phyloP scores from a whole-genome alignment of 2,113 vertebrate genomes.

The Melanerpes aurifrons region DNA sequence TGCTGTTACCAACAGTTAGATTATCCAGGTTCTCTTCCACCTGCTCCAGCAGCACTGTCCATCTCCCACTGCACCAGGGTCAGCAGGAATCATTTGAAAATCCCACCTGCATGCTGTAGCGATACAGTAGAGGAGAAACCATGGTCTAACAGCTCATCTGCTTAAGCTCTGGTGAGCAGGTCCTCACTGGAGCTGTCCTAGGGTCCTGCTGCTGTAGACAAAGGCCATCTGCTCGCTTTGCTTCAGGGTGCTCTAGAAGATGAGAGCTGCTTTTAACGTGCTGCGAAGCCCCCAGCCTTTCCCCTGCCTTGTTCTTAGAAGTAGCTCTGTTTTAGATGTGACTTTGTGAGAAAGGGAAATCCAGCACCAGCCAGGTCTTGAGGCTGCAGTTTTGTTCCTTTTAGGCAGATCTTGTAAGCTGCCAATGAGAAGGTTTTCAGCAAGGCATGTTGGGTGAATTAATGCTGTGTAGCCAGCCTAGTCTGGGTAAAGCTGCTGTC shows the following conservation, averaged over 20 bases:
- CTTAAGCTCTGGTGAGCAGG: not conserved
- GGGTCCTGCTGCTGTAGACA: not conserved
- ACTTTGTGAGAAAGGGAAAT: not conserved
- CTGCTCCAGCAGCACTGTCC: not conserved
- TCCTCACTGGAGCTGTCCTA: fast-evolving
- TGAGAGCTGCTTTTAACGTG: not conserved
- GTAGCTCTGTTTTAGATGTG: not conserved
- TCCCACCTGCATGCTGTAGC: fast-evolving
- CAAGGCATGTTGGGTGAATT: not conserved
- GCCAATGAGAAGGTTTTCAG: not conserved
- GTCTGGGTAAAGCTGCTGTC: not conserved
- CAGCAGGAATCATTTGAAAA: not conserved
- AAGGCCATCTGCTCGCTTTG: not conserved
- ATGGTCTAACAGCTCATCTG: not conserved
- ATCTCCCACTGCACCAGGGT: not conserved
- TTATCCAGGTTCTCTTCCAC: not conserved
- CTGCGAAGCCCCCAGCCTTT: not conserved
- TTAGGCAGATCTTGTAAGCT: not conserved
- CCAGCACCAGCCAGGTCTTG: not conserved
- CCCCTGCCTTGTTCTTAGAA: not conserved
- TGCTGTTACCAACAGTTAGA: not conserved
- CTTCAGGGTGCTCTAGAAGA: not conserved
- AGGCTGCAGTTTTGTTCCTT: not conserved
- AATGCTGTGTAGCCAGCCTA: not conserved
- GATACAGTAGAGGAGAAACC: not conserved